phyloP scores from a whole-genome alignment of 2,797 vertebrate genomes.

The Podarcis siculus region DNA sequence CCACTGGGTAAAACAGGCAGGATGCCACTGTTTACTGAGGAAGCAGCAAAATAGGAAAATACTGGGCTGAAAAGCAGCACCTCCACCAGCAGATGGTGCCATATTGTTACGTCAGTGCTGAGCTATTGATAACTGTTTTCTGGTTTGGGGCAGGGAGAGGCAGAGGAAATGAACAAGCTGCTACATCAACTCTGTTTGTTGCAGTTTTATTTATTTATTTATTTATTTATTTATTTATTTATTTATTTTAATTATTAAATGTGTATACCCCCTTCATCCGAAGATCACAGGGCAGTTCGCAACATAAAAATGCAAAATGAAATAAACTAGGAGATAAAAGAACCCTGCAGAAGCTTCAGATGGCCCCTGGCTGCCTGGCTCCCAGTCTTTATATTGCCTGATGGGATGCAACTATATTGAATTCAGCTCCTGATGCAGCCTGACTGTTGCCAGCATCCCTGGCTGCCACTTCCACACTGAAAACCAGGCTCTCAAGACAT shows the following conservation, averaged over 20 bases:
- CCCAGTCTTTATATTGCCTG: not conserved
- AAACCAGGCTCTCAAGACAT: not conserved
- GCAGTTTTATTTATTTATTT: no score
- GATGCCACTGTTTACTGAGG: not conserved
- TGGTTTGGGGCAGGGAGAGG: not conserved
- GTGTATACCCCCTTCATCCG: no score
- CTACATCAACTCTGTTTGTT: slow-evolving; percentile 3
- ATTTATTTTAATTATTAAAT: no score
- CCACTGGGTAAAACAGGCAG: not conserved
- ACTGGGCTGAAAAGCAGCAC: not conserved
- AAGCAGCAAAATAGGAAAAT: not conserved
- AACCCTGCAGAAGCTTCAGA: not conserved
- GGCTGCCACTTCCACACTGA: not conserved
- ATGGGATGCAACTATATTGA: not conserved
- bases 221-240: no score
- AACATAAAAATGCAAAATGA: no score
- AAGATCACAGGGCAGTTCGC: no score
- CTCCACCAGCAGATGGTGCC: not conserved
- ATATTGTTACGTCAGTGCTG: not conserved
- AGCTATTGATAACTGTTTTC: not conserved
- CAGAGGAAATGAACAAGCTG: not conserved
- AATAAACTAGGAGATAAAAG: not conserved
- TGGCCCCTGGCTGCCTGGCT: not conserved
- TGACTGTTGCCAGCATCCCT: not conserved
- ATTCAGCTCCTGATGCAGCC: not conserved